Evolutionary conservation across 1,140 invertebrate genomes (phyloP).

Genomic region (Lepidurus packardi): DNA sequence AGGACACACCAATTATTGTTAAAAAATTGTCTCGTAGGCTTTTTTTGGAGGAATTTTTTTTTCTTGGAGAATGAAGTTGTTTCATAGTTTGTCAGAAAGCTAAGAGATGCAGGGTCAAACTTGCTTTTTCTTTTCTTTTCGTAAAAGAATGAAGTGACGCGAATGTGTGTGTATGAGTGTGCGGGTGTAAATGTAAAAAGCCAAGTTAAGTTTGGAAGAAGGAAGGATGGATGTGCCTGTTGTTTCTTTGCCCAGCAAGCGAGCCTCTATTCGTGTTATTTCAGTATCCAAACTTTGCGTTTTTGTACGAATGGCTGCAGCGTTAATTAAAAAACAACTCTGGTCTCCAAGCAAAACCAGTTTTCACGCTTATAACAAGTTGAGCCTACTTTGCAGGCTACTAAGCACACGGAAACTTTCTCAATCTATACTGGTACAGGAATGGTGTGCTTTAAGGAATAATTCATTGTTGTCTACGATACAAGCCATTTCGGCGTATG

Average conservation of each 20-base stretch:
- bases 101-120: neutral
- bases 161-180: neutral
- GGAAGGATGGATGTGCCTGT: neutral
- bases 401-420: no score
- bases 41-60: neutral
- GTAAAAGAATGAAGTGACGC: neutral
- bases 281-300: neutral
- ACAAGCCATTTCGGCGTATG: no score
- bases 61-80: neutral
- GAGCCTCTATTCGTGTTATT: neutral
- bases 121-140: neutral
- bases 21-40: neutral
- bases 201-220: neutral
- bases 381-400: no score
- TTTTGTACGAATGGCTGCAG: constrained; percentile 18
- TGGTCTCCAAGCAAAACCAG: neutral
- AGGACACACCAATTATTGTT: neutral
- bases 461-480: no score
- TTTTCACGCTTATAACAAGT: neutral
- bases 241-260: neutral
- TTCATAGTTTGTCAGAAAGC: neutral
- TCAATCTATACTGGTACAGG: no score
- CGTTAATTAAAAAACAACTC: constrained; percentile 6
- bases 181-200: neutral
- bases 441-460: no score